Base-by-base conservation (phyloP, 1,140 invertebrate genomes). In the Cydia amplana region DNA sequence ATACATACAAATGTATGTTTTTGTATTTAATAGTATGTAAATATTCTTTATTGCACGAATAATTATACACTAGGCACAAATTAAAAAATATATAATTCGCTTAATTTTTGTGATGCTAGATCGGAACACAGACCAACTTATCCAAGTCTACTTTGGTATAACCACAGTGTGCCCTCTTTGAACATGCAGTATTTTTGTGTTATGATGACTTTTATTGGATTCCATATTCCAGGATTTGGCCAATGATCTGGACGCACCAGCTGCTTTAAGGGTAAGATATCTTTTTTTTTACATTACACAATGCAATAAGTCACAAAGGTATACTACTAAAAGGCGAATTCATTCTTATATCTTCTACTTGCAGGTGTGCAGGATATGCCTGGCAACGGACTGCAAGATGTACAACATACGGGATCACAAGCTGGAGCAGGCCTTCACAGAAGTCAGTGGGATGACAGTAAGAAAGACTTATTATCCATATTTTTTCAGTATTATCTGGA, bases 291-390 rank as follows among this genome's bases (percentile, higher is more conserved):
- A 25, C 1, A 1, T 25, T 25, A 32, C 32, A 32, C 2, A 32
- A 32, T 32, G 5, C 32, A 36, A 9, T 36, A 36, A 36, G 6
- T 36, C 32, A 36, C 32, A 36, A 36, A 36, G 32, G 32, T 25
- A 25, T 3, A 25, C 3, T 25, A 25, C 25, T n/a, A n/a, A 25
- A 25, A 28, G 28, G 28, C 28, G 28, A 28, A 28, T 28, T 0
- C 28, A 28, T 25, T 25, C 32, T 36, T 7, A 7, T 36, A 46
- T 46, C 14, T 46, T 78, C 12, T 75, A 28, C 64, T 79, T 67
- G 0, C 77, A 88, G 85, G 84, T 89, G 3, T 89, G 87, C 77
- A 75, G 85, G 36, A 77, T 87, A n/a, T 87, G 85, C 67, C 49
- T 87, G 0, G 77, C 73, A 1, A 83, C 80, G 49, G 78, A 83